Evolutionary conservation across 2,113 vertebrate species (phyloP).

Genomic region (Brachyhypopomus occidentalis): DNA sequence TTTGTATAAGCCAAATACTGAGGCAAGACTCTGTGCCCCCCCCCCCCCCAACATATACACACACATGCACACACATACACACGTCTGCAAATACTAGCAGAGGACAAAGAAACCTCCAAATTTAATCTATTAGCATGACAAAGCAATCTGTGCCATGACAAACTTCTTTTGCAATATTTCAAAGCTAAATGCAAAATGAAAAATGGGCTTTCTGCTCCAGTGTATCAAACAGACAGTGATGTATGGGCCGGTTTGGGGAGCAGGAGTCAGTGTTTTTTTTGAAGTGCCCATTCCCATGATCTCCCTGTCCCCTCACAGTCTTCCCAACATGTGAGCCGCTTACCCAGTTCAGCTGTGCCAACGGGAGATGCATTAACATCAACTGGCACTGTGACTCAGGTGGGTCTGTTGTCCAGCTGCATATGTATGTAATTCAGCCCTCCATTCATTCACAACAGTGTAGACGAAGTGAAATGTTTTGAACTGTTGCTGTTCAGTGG

Average conservation of each 20-base stretch:
- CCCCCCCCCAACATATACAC: background rate
- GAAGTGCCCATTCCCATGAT: constrained; percentile 14
- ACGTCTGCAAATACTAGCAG: constrained; percentile 22
- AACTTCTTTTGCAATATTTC: constrained; percentile 54
- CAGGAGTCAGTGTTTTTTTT: constrained; percentile 25
- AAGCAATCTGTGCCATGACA: constrained; percentile 45
- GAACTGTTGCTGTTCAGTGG: background rate
- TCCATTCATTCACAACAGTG: no score
- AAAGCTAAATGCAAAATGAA: constrained; percentile 55
- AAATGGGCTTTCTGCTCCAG: constrained; percentile 42
- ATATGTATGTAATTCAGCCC: no score
- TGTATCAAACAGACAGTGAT: constrained; percentile 57
- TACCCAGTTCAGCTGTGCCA: constrained; percentile 91
- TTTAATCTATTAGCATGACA: constrained; percentile 54
- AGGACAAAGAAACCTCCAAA: constrained; percentile 41
- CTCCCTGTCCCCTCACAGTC: constrained; percentile 70
- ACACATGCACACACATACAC: background rate
- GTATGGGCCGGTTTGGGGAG: constrained; percentile 42
- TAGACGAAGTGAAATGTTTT: no score
- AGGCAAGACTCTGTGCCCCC: no score
- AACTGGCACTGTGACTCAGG: constrained; percentile 97
- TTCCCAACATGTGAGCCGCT: constrained; percentile 92
- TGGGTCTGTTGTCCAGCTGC: constrained; percentile 46
- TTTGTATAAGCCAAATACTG: background rate
- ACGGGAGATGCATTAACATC: constrained; percentile 88